A percentile compares a stretch with the other conserved stretches of the same genome.
Conservation (phyloP, 2,797 vertebrate species). For the Urosaurus nigricauda region DNA sequence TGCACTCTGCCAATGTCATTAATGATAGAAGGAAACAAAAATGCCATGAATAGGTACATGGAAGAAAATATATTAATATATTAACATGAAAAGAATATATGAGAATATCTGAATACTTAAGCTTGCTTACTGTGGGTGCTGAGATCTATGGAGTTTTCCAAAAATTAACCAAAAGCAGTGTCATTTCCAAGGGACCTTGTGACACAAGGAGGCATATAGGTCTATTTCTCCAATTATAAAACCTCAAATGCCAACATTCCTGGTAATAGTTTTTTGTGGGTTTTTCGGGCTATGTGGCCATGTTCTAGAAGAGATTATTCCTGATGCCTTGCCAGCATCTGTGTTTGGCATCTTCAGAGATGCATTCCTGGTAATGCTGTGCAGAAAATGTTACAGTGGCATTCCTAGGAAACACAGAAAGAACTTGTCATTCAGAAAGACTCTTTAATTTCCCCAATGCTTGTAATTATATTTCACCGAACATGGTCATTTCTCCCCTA, state of each 20-base stretch:
- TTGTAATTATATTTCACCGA: background rate
- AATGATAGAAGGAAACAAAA: too few relatives aligned
- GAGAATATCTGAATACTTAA: background rate
- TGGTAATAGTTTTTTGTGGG: too few relatives aligned
- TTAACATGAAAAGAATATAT: too few relatives aligned
- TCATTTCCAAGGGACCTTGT: background rate
- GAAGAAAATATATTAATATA: too few relatives aligned
- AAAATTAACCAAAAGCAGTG: background rate
- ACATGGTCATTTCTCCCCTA: background rate
- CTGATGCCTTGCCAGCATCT: too few relatives aligned
- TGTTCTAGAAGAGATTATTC: too few relatives aligned
- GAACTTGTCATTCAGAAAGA: background rate
- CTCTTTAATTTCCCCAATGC: background rate
- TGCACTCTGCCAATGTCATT: background rate
- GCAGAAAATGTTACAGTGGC: background rate
- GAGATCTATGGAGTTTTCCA: background rate
- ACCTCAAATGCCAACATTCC: background rate
- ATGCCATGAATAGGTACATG: too few relatives aligned
- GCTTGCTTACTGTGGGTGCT: background rate
- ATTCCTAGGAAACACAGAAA: background rate
- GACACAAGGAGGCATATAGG: background rate
- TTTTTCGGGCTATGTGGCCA: too few relatives aligned
- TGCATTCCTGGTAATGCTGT: too few relatives aligned
- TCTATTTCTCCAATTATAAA: background rate
- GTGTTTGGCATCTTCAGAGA: too few relatives aligned